These are phyloP conservation scores for Eilema caniola DNA, from an alignment of 2,888 invertebrate genomes.

Conservation along the genomic window DNA sequence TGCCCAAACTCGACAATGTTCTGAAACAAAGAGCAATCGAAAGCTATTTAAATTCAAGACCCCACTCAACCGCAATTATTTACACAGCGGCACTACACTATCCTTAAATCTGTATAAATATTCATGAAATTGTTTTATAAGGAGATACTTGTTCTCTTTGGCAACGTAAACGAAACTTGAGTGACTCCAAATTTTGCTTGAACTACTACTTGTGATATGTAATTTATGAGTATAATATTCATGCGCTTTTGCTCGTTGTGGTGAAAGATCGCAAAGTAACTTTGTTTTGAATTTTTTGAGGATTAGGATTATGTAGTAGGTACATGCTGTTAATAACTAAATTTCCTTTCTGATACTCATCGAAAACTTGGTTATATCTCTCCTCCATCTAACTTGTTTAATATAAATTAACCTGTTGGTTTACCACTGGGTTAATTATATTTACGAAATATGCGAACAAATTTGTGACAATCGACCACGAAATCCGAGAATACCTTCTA, in stretches of 20 bases:
- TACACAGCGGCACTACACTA: conserved; percentile 70
- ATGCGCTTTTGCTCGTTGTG: neutral
- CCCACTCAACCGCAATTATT: conserved; percentile 68
- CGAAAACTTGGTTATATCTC: too few species aligned
- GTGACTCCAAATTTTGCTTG: conserved; percentile 58
- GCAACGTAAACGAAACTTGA: conserved; percentile 67
- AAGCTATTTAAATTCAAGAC: conserved; percentile 68
- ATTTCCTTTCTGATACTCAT: neutral
- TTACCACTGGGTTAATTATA: neutral
- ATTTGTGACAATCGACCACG: too few species aligned
- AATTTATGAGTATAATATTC: neutral
- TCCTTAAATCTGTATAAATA: conserved; percentile 77
- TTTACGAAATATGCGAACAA: neutral
- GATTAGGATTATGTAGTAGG: neutral
- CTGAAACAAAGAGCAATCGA: conserved; percentile 54
- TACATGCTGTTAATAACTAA: neutral
- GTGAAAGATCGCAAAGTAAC: neutral
- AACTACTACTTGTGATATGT: conserved; percentile 29
- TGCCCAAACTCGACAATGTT: conserved; percentile 42
- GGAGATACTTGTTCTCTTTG: conserved; percentile 68
- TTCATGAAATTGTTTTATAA: conserved; percentile 76
- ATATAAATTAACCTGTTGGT: neutral
- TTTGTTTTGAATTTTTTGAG: neutral
- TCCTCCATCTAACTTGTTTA: too few species aligned
- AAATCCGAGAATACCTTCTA: too few species aligned